phyloP scores from a whole-genome alignment of 2,113 vertebrate species.

The Ailurus styani region DNA sequence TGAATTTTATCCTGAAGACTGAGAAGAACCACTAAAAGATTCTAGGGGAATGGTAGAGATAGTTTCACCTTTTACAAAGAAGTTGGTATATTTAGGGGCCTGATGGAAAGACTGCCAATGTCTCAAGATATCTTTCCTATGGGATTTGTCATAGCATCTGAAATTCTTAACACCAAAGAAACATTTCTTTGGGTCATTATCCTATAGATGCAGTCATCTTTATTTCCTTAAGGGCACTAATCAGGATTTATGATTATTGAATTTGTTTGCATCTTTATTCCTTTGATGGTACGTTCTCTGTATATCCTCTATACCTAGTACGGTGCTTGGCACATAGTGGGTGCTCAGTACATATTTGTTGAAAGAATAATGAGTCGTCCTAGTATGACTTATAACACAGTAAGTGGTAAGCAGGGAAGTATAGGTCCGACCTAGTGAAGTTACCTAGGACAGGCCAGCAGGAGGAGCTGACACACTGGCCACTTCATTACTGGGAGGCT shows the following conservation, averaged over 20 bases:
- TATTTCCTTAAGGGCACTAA: background rate
- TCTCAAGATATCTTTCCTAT: background rate
- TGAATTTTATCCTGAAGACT: background rate
- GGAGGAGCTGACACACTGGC: background rate
- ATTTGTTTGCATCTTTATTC: background rate
- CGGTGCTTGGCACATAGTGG: background rate
- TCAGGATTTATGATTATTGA: background rate
- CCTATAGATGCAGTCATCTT: background rate
- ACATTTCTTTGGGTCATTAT: background rate
- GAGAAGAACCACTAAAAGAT: background rate
- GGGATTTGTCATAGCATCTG: background rate
- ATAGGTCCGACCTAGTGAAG: background rate
- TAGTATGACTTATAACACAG: background rate
- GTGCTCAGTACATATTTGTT: background rate
- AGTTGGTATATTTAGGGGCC: background rate
- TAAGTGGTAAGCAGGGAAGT: background rate
- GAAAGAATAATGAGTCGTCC: background rate
- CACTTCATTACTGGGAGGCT: background rate
- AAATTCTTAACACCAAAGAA: background rate
- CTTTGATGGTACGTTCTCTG: background rate
- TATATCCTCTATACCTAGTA: background rate
- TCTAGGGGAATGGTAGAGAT: background rate
- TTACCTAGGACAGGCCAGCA: background rate
- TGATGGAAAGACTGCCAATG: background rate
- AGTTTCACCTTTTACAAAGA: background rate